Evolutionary conservation across 2,888 invertebrate species (phyloP).

Genomic region (Tachystola acroxantha): DNA sequence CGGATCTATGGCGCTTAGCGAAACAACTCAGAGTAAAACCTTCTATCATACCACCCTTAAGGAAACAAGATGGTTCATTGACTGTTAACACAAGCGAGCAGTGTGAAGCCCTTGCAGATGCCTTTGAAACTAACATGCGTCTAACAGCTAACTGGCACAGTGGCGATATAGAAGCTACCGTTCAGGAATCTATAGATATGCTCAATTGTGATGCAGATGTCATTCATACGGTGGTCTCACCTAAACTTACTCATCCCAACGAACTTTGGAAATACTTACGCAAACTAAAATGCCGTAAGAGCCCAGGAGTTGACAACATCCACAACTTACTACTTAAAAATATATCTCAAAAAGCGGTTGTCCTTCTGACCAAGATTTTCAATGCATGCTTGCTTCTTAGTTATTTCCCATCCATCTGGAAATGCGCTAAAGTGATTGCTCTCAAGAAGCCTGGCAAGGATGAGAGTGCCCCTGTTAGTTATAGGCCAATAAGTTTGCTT

Average conservation of each 20-base stretch:
- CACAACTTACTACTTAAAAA: slow-evolving; percentile 5
- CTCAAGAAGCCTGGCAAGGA: slow-evolving; percentile 10
- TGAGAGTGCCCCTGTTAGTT: slow-evolving; percentile 2
- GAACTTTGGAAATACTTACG: slow-evolving; percentile 4
- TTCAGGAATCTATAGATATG: slow-evolving; percentile 1
- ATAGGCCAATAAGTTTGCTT: slow-evolving; percentile 13
- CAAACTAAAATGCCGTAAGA: slow-evolving; percentile 4
- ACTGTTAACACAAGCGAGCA: slow-evolving; percentile 3
- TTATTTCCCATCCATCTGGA: slow-evolving; percentile 7
- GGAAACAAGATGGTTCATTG: neutral
- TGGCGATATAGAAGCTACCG: neutral
- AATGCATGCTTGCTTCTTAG: slow-evolving; percentile 3
- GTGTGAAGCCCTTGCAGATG: slow-evolving; percentile 3
- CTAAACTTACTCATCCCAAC: neutral
- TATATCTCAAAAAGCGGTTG: slow-evolving; percentile 4
- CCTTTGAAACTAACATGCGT: slow-evolving; percentile 7
- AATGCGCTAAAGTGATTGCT: slow-evolving; percentile 8
- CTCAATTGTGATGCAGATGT: too few species aligned
- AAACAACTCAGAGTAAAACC: slow-evolving; percentile 3
- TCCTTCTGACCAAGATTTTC: slow-evolving; percentile 7
- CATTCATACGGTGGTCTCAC: neutral
- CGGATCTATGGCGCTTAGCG: slow-evolving; percentile 9
- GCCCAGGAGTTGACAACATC: slow-evolving; percentile 6
- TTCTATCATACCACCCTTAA: slow-evolving; percentile 1
- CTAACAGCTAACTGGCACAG: slow-evolving; percentile 5